Base-by-base conservation (phyloP, 2,113 vertebrate species). In the Misgurnus mizolepis region DNA sequence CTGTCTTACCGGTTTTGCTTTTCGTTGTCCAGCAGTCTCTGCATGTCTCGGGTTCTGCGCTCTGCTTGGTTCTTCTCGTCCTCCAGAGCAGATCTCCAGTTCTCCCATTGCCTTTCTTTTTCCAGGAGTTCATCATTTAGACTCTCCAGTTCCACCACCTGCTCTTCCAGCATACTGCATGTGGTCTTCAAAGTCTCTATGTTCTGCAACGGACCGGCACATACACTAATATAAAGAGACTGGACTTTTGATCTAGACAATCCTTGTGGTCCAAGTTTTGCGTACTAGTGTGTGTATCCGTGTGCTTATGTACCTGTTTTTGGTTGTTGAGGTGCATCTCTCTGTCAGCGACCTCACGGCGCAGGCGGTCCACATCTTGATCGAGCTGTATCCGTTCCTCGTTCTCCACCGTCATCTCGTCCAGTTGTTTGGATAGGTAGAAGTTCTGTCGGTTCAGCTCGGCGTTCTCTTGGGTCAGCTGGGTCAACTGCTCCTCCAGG, bases 251-350 rank as follows among this genome's bases (percentile, higher is more conserved):
- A 34, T 34, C 27, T 34, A 34, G 27, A 34, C 27, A 34, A 34
- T 34, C 27, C 27, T 34, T 34, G 27, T 34, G 27, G 27, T 34
- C 27, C 27, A 34, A 34, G 27, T 34, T 34, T 34, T 34, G 27
- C 27, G 11, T 14, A 14, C 17, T 0, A 8, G 9, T n/a, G n/a
- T 71, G 22, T 34, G 7, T 22, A 43, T 56, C 6, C 47, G 34
- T 40, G 49, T n/a, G 10, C 15, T 6, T 50, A 18, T 62, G 7
- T 80, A 94, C 98, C 89, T 98, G 97, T 88, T 99, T 98, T 92
- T 99, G 98, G 88, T 98, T 99, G 90, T 97, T 98, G 60, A 99
- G 96, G 84, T 98, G 97, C 96, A 98, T 98, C 90, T 99, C 98
- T 0, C 97, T 87, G 88, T 99, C 97, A 0, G 96, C 96, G 84